Evolutionary conservation across 2,888 invertebrate genomes (phyloP), one percentile per base, ranked within the genome.

Genomic region (Ditula angustiorana): DNA sequence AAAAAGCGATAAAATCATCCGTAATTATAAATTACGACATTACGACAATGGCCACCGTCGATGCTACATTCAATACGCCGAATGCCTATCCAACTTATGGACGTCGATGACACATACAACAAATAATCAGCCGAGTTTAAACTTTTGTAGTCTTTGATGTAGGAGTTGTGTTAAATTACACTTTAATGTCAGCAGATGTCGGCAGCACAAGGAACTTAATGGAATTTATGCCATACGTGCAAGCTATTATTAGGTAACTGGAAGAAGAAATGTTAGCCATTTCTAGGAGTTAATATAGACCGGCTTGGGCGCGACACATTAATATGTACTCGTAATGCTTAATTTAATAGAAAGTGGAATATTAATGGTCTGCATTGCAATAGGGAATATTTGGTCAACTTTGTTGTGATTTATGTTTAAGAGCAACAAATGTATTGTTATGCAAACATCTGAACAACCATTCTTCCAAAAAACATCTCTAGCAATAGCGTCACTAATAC

Each of bases 231-330:
- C 37, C 19, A 23, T 61, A 44, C 49, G 23, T 52, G 16, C 21
- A 23, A 16, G 52, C 61, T 33, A 53, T 61, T 52, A 61, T 61
- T 61, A n/a, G n/a, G n/a, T n/a, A 53, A 61, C 52, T 19, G 30
- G 23, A 28, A 8, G 46, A 19, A 61, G 44, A 61, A 52, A 44
- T 52, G 52, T 46, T 13, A 30, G 19, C 52, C 52, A 52, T 52
- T 41, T 60, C 41, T 60, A 60, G 62, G 37, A 26, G 19, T 55
- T 60, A 53, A 50, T 53, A 44, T 53, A 30, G n/a, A 28, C 55
- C 5, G 47, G 41, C 16, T 60, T 30, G 26, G 19, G 35, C n/a
- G 28, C 19, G 23, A 33, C 13, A 13, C 13, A 19, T 35, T 35
- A 35, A 23, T 53, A n/a, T n/a, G n/a, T n/a, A 24, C 21, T 23